Percentiles rank a stretch among this genome's conserved stretches.
Evolutionary conservation across 2,113 vertebrate species (phyloP).

Genomic region (Podilymbus podiceps): DNA sequence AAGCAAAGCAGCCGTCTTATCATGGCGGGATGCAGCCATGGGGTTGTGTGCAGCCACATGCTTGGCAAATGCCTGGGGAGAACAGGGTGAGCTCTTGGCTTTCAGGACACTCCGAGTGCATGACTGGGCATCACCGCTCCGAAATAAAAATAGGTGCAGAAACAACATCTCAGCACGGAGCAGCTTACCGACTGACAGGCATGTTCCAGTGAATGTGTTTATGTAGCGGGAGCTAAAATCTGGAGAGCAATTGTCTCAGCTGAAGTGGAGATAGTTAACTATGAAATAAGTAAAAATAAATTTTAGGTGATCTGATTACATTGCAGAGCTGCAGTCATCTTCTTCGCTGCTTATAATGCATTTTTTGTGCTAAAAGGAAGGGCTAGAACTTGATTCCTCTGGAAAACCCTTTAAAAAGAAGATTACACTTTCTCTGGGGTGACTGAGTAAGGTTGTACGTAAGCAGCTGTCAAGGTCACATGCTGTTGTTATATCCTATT

Average conservation of each 20-base stretch:
- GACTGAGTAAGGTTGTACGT: not conserved
- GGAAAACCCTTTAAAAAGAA: not conserved
- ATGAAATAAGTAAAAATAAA: not conserved
- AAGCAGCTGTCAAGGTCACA: not conserved
- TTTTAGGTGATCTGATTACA: not conserved
- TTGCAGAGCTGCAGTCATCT: not conserved
- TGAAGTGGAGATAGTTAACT: not conserved
- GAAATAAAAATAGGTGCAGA: slow-evolving; percentile 23
- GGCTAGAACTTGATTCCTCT: not conserved
- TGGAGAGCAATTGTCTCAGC: not conserved
- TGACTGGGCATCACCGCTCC: not conserved
- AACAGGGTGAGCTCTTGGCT: not conserved
- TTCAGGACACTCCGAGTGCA: not conserved
- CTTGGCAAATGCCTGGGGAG: slow-evolving; percentile 51
- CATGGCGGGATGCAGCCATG: not conserved
- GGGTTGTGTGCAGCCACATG: not conserved
- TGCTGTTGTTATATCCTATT: not conserved
- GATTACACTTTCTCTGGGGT: not conserved
- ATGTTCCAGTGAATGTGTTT: not conserved
- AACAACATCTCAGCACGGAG: not conserved
- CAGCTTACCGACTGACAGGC: not conserved
- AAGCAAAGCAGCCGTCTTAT: not conserved
- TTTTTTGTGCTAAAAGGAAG: not conserved
- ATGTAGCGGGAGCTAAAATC: not conserved
- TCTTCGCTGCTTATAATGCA: not conserved